phyloP scores from a whole-genome alignment of 2,113 vertebrate species.

The Rhagologus leucostigma region DNA sequence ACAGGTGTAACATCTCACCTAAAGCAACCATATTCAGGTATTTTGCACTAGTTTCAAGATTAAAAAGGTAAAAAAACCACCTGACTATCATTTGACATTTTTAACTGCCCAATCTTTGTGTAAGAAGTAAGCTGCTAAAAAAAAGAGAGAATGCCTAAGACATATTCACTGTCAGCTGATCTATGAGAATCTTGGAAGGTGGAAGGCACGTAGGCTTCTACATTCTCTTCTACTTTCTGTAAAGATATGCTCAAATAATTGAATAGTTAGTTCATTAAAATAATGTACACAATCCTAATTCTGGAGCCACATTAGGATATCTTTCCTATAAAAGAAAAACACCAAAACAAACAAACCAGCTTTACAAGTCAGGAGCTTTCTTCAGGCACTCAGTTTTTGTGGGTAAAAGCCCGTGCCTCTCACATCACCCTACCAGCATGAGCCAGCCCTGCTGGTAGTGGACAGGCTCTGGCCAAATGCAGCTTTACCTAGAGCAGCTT shows the following conservation, averaged over 20 bases:
- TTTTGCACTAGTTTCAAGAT: neutral
- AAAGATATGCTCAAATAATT: neutral
- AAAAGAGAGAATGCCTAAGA: neutral
- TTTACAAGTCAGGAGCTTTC: neutral
- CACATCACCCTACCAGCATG: rapidly evolving
- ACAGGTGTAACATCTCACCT: neutral
- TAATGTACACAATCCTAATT: neutral
- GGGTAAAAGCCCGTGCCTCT: neutral
- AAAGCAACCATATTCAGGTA: neutral
- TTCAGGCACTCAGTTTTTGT: neutral
- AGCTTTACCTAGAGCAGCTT: neutral
- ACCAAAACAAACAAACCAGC: neutral
- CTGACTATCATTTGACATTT: neutral
- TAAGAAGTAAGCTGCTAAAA: neutral
- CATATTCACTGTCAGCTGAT: neutral
- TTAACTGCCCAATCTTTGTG: neutral
- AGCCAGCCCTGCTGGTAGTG: neutral
- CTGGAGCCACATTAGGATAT: neutral
- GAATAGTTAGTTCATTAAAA: neutral
- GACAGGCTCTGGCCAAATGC: neutral
- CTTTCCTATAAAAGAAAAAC: neutral
- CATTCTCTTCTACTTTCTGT: neutral
- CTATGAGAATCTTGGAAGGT: neutral
- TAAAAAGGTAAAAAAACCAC: neutral
- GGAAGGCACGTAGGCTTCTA: neutral